phyloP scores from a whole-genome alignment of 2,113 vertebrate species.

The Bubo blakistoni region DNA sequence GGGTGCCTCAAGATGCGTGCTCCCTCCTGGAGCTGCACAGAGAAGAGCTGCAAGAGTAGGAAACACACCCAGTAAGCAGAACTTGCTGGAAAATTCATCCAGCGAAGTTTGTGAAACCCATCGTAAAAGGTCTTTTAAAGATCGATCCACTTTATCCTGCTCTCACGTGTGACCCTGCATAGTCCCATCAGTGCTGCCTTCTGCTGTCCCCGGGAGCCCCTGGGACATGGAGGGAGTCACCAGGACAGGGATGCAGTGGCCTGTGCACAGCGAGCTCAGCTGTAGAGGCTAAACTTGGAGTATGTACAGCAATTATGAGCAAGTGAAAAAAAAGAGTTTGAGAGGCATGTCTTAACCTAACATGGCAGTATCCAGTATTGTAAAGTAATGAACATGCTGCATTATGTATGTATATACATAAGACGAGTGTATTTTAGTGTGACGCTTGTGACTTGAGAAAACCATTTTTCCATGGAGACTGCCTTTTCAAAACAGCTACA shows the following conservation, averaged over 20 bases:
- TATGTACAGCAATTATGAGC: background rate
- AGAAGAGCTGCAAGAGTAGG: background rate
- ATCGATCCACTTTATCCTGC: background rate
- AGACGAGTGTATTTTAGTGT: background rate
- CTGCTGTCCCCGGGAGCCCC: background rate
- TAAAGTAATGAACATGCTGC: background rate
- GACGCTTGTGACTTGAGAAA: background rate
- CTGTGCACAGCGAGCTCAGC: background rate
- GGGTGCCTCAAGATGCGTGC: fast-evolving
- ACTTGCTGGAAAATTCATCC: background rate
- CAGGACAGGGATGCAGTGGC: background rate
- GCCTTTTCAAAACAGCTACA: background rate
- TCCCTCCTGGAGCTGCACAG: background rate
- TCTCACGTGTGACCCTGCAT: background rate
- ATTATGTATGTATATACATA: background rate
- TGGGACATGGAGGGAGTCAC: background rate
- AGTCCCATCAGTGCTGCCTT: background rate
- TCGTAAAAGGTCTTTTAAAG: background rate
- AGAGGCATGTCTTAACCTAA: background rate
- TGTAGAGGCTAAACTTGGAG: background rate
- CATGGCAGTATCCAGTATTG: background rate
- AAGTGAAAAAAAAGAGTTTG: background rate
- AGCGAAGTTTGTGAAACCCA: fast-evolving
- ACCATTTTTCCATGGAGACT: background rate
- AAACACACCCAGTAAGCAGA: background rate